These are phyloP conservation scores for Arctia plantaginis DNA, from an alignment of 2,888 invertebrate species.

Conservation along the genomic window DNA sequence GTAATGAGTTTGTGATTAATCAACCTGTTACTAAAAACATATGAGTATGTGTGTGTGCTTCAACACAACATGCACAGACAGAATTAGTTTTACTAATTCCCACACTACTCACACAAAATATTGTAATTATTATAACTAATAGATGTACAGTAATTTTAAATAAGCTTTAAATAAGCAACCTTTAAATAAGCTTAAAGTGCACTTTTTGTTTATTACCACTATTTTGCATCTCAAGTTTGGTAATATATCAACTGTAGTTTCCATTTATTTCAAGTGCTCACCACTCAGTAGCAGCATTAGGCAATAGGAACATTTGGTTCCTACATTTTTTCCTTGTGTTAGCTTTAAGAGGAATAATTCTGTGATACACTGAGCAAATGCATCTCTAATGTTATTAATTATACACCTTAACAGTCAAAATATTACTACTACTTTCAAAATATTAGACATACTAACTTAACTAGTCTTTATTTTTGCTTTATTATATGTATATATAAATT, in stretches of 20 bases:
- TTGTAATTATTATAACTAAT: neutral
- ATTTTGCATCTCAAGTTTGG: too few relatives aligned
- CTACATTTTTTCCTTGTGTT: too few relatives aligned
- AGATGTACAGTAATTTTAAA: neutral
- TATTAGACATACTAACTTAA: neutral
- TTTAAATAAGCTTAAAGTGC: neutral
- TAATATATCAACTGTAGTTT: too few relatives aligned
- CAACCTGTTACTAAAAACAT: neutral
- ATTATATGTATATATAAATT: too few relatives aligned
- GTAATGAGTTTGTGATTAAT: slow-evolving; percentile 9
- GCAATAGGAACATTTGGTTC: too few relatives aligned
- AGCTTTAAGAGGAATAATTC: neutral
- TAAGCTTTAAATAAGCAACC: neutral
- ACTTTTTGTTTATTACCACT: too few relatives aligned
- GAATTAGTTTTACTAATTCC: neutral
- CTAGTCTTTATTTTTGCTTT: too few relatives aligned
- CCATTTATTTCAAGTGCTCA: too few relatives aligned
- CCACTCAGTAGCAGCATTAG: too few relatives aligned
- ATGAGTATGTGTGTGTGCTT: neutral
- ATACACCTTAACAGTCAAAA: neutral
- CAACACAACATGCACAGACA: neutral
- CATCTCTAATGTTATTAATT: neutral
- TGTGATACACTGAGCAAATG: neutral
- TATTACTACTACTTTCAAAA: too few relatives aligned
- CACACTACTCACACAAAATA: neutral